phyloP scores from a whole-genome alignment of 2,888 invertebrate genomes.

The Rhagonycha fulva region DNA sequence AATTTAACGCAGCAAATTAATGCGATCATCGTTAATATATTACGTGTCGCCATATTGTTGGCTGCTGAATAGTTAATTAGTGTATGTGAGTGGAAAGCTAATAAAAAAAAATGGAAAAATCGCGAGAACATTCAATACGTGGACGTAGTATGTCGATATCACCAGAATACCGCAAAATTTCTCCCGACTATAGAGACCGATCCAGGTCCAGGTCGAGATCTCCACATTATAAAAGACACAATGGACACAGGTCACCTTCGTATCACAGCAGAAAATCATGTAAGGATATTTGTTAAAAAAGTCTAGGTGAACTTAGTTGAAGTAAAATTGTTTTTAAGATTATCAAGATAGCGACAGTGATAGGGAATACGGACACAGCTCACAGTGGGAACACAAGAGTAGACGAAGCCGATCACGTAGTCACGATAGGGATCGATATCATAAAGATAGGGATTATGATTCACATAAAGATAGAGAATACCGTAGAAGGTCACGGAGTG shows the following conservation, averaged over 20 bases:
- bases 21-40: not conserved
- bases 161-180: conserved; percentile 45
- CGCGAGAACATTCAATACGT: conserved; percentile 43
- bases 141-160: conserved; percentile 49
- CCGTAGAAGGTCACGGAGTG: conserved; percentile 47
- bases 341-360: conserved; percentile 49
- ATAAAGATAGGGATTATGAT: conserved; percentile 46
- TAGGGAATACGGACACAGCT: conserved; percentile 45
- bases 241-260: conserved; percentile 31
- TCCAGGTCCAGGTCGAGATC: conserved; percentile 51
- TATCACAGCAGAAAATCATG: conserved; percentile 36
- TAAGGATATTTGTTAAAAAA: conserved; percentile 28
- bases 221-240: conserved; percentile 46
- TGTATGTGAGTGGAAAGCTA: not conserved
- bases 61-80: not conserved
- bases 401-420: conserved; percentile 47
- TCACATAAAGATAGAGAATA: conserved; percentile 45
- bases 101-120: not conserved
- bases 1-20: not conserved
- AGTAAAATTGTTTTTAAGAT: conserved; percentile 10
- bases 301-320: not conserved
- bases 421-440: conserved; percentile 45
- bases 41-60: not conserved
- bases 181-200: conserved; percentile 46
- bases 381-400: conserved; percentile 36